Evolutionary conservation across 2,113 vertebrate species (phyloP).

Genomic region (Muntiacus reevesi): DNA sequence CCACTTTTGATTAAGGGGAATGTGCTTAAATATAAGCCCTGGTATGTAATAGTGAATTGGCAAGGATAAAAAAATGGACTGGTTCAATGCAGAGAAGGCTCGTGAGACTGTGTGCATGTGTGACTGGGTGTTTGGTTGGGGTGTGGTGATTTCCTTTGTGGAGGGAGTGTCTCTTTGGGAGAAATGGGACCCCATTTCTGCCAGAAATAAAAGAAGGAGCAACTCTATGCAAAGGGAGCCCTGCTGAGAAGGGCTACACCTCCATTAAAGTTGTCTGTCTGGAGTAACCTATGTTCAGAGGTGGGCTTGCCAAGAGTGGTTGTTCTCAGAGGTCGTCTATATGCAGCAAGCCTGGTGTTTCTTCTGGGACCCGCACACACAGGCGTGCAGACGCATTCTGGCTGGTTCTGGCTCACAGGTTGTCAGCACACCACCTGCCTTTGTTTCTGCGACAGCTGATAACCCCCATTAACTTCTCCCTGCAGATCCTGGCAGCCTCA

Average conservation of each 20-base stretch:
- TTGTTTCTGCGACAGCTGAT: conserved; percentile 30
- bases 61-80: not conserved
- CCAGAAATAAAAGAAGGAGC: not conserved
- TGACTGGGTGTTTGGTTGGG: not conserved
- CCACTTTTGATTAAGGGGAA: not conserved
- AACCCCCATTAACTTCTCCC: not conserved
- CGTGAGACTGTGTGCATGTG: not conserved
- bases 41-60: not conserved
- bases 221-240: not conserved
- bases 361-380: not conserved
- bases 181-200: not conserved
- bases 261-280: not conserved
- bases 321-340: not conserved
- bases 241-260: not conserved
- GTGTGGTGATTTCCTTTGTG: not conserved
- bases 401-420: not conserved
- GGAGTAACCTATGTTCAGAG: not conserved
- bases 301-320: not conserved
- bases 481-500: conserved; percentile 22
- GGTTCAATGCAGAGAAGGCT: not conserved
- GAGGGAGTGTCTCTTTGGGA: not conserved
- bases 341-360: conserved; percentile 20
- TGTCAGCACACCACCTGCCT: conserved; percentile 30
- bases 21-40: not conserved
- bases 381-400: not conserved